Conservation (phyloP, 2,888 invertebrate genomes). For the Ennomos fuscantarius region DNA sequence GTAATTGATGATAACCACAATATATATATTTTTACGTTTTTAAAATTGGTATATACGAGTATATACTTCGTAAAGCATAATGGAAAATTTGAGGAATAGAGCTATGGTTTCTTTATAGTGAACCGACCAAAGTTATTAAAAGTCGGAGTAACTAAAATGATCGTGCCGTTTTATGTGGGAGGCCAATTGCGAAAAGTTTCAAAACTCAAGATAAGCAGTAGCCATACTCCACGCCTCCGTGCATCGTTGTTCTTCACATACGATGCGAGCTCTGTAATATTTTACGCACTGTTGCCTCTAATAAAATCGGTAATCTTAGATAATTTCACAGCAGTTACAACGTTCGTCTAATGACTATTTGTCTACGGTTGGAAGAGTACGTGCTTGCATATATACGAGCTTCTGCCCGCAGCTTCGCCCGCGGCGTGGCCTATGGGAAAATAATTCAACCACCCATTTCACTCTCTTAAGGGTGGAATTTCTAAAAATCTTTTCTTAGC, state of each 20-base stretch:
- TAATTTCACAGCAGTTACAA: conserved; percentile 24
- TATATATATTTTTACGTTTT: too few species aligned
- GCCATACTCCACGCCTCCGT: conserved; percentile 49
- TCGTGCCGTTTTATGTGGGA: conserved; percentile 9
- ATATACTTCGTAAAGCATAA: too few species aligned
- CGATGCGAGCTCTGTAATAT: conserved; percentile 47
- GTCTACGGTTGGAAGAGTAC: conserved; percentile 8
- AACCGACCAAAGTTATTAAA: background rate
- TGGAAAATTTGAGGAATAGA: too few species aligned
- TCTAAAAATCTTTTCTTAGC: too few species aligned
- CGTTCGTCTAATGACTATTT: conserved; percentile 18
- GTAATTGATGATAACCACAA: too few species aligned
- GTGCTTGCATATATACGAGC: conserved; percentile 9
- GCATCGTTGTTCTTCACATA: conserved; percentile 33
- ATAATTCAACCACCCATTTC: too few species aligned
- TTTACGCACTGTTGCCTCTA: conserved; percentile 50
- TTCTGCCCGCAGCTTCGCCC: background rate
- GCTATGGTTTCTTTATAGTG: too few species aligned
- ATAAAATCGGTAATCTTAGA: conserved; percentile 41
- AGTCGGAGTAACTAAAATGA: conserved; percentile 6
- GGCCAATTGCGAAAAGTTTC: conserved; percentile 35
- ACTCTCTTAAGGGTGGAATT: too few species aligned
- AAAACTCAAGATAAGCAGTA: conserved; percentile 34
- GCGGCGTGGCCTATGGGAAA: too few species aligned
- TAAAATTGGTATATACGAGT: too few species aligned